Evolutionary conservation across 2,888 invertebrate genomes (phyloP).

Genomic region (Cheilosia variabilis): DNA sequence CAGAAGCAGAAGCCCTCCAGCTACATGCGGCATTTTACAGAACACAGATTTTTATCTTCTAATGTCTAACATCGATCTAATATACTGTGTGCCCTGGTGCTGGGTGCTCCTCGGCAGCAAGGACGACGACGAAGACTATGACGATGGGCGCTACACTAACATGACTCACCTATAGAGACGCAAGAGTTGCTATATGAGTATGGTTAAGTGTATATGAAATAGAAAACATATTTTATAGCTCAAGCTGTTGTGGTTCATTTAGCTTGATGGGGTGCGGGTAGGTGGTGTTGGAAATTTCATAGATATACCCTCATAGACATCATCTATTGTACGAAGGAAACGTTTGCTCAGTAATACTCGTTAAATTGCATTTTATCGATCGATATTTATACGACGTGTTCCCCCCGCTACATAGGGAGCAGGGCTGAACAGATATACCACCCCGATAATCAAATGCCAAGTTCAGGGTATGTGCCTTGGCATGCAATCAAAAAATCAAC

Average conservation of each 20-base stretch:
- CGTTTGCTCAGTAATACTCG: conserved; percentile 57
- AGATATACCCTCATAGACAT: conserved; percentile 25
- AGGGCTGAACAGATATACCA: conserved; percentile 30
- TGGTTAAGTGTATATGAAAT: neutral
- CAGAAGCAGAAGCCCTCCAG: conserved; percentile 24
- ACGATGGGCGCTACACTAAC: conserved; percentile 28
- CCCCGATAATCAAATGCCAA: conserved; percentile 66
- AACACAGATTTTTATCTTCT: conserved; percentile 46
- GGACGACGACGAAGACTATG: conserved; percentile 17
- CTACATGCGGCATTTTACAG: conserved; percentile 14
- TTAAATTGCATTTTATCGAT: conserved; percentile 74
- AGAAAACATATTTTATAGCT: conserved; percentile 66
- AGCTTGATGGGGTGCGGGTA: neutral
- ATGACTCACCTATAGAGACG: conserved; percentile 40
- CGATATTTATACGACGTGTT: conserved; percentile 9
- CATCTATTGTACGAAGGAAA: conserved; percentile 22
- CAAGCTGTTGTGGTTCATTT: conserved; percentile 34
- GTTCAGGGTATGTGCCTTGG: conserved; percentile 63
- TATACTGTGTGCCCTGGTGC: conserved; percentile 8
- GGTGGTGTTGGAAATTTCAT: neutral
- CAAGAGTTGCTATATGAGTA: conserved; percentile 6
- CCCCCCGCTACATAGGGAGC: neutral
- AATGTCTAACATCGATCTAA: conserved; percentile 61
- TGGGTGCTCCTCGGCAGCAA: conserved; percentile 9
- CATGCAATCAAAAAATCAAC: conserved; percentile 74